phyloP scores from a whole-genome alignment of 2,888 invertebrate genomes.

The Holacanthella duospinosa region DNA sequence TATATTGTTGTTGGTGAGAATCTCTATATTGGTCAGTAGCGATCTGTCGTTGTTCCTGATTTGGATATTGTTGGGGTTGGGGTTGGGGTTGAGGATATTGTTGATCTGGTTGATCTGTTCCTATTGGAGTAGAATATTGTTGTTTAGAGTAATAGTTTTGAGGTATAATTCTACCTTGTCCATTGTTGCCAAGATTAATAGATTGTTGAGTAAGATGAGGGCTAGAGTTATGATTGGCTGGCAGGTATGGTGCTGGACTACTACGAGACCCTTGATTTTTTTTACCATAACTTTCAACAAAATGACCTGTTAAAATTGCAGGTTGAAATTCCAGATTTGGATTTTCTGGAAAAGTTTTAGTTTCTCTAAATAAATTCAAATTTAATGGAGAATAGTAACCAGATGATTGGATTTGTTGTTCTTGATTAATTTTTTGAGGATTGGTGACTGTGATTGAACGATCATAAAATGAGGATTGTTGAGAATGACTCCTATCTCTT shows the following conservation, averaged over 20 bases:
- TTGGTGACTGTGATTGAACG: background rate
- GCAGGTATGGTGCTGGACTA: too few relatives aligned
- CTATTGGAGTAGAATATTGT: background rate
- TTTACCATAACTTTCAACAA: too few relatives aligned
- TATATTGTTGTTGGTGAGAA: background rate
- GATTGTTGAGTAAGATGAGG: too few relatives aligned
- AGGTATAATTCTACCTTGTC: too few relatives aligned
- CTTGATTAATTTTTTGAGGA: background rate
- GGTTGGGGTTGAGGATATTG: background rate
- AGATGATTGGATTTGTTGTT: background rate
- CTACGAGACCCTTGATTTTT: too few relatives aligned
- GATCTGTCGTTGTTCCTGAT: background rate
- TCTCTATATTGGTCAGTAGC: background rate
- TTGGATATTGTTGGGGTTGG: slow-evolving; percentile 8
- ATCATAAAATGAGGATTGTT: background rate
- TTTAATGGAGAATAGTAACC: background rate
- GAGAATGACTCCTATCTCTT: background rate
- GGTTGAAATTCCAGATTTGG: slow-evolving; percentile 30
- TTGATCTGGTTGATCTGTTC: slow-evolving; percentile 7
- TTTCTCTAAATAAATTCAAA: background rate
- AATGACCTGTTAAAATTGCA: slow-evolving; percentile 32
- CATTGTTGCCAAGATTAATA: background rate
- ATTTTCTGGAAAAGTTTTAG: background rate
- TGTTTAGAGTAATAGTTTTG: background rate
- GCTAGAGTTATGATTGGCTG: too few relatives aligned